phyloP scores from a whole-genome alignment of 2,888 invertebrate species.

The Cryptocephalus primarius region DNA sequence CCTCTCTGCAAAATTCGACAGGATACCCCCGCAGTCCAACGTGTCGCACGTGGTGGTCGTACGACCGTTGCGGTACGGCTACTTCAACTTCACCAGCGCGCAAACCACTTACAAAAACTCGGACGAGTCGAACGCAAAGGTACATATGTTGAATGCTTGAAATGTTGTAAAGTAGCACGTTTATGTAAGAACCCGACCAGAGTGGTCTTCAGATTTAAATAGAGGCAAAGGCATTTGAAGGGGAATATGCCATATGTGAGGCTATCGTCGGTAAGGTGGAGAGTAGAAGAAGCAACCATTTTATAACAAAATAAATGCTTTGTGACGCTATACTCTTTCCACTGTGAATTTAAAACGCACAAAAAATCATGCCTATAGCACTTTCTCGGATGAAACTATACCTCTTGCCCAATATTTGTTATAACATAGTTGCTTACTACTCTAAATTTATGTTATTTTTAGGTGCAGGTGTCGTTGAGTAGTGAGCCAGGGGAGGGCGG shows the following conservation, averaged over 20 bases:
- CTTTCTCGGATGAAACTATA: no score
- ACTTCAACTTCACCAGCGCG: conserved; percentile 95
- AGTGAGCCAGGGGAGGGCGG: conserved; percentile 95
- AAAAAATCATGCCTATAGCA: no score
- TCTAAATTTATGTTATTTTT: conserved; percentile 24
- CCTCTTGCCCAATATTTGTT: no score
- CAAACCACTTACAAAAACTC: conserved; percentile 79
- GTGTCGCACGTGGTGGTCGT: conserved; percentile 90
- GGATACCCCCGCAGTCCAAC: conserved; percentile 88
- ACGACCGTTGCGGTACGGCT: conserved; percentile 79
- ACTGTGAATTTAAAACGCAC: no score
- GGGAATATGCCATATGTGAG: no score
- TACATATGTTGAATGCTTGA: conserved; percentile 6
- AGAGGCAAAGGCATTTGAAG: no score
- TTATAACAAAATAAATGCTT: no score
- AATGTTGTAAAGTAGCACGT: not conserved
- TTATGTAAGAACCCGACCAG: not conserved
- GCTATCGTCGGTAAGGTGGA: no score
- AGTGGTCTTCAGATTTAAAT: not conserved
- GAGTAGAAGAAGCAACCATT: no score
- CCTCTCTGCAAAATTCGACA: conserved; percentile 68
- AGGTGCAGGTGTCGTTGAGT: conserved; percentile 60
- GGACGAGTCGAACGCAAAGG: conserved; percentile 39
- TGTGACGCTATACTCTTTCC: no score
- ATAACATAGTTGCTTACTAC: no score